Evolutionary conservation across 2,113 vertebrate species (phyloP).

Genomic region (Brienomyrus longianalis): DNA sequence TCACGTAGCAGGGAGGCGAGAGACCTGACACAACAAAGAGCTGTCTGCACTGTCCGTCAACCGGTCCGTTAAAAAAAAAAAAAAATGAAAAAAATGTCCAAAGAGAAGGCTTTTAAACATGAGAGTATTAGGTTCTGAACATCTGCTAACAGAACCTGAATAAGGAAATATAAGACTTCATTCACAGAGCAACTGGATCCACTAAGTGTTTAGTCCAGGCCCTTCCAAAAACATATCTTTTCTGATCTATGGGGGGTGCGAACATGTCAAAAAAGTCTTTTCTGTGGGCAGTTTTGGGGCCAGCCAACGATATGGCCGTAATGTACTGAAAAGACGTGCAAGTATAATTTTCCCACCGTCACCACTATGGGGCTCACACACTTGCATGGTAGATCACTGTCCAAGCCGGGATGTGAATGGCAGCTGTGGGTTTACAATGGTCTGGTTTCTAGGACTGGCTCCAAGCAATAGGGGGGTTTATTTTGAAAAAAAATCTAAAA

Average conservation of each 20-base stretch:
- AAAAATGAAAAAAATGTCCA: neutral
- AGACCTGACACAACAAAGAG: constrained; percentile 2
- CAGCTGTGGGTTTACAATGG: neutral
- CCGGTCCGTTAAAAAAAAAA: neutral
- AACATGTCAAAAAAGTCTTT: neutral
- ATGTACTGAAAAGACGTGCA: neutral
- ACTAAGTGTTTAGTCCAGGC: neutral
- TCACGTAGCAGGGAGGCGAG: neutral
- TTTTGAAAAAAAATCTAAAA: neutral
- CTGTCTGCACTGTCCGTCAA: constrained; percentile 19
- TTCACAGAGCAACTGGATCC: constrained; percentile 1
- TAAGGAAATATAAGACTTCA: constrained; percentile 2
- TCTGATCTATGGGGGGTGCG: too few relatives aligned
- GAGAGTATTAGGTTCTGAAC: neutral
- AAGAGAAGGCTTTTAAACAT: neutral
- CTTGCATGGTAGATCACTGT: neutral
- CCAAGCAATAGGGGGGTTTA: neutral
- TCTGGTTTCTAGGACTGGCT: neutral
- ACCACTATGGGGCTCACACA: neutral
- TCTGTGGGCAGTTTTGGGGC: neutral
- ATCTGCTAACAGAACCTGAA: neutral
- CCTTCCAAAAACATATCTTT: neutral
- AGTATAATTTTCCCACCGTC: neutral
- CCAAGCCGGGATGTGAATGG: neutral
- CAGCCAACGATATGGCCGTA: neutral